A percentile compares a stretch with the other conserved stretches of the same genome.
phyloP scores from a whole-genome alignment of 1,140 invertebrate species.

The Drosophila arawakana region DNA sequence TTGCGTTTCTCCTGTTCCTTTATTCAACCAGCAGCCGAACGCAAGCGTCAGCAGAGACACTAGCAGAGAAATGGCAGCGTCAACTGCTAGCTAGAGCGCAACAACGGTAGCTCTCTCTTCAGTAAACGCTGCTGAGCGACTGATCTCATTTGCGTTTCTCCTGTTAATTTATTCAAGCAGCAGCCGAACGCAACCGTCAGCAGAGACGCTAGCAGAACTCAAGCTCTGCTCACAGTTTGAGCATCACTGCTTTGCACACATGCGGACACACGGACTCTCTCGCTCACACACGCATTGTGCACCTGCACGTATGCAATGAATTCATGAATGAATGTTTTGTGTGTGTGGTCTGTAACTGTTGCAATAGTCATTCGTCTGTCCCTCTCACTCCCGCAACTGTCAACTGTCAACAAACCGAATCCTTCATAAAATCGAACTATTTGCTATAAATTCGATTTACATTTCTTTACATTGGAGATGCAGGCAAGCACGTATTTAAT shows the following conservation, averaged over 20 bases:
- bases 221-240: too few species aligned
- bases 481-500: constrained; percentile 42
- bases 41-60: too few species aligned
- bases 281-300: constrained; percentile 5
- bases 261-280: constrained; percentile 8
- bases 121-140: too few species aligned
- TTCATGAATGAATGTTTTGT: constrained; percentile 9
- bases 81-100: too few species aligned
- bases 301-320: constrained; percentile 23
- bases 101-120: too few species aligned
- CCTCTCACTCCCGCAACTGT: background rate
- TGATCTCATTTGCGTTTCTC: too few species aligned
- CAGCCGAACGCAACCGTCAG: too few species aligned
- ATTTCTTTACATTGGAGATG: constrained; percentile 3
- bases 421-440: constrained; percentile 30
- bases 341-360: constrained; percentile 3
- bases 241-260: background rate
- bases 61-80: too few species aligned
- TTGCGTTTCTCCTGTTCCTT: too few species aligned
- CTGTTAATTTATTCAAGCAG: too few species aligned
- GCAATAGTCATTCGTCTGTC: background rate
- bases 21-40: too few species aligned
- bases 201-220: too few species aligned
- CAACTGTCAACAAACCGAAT: constrained; percentile 9
- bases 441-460: constrained; percentile 37